Base-by-base conservation (phyloP, 1,140 invertebrate species). In the Danaus plexippus region DNA sequence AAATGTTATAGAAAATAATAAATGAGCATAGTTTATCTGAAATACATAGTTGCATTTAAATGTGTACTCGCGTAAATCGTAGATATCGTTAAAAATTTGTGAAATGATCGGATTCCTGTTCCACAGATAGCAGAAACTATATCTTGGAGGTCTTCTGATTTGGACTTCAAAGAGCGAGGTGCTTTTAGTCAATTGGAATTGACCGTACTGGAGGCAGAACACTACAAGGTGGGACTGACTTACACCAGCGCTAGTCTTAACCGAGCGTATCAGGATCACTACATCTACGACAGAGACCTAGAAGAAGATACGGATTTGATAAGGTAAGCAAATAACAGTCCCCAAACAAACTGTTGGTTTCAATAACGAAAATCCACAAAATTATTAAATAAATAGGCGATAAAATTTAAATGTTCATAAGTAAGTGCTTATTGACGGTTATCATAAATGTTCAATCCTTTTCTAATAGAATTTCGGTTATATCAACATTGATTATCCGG, bases 81-180 rank as follows among this genome's bases (percentile, higher is more conserved):
- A 32, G 22, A 6, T 32, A 32, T 32, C 22, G 7, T 32, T 32
- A 3, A 1, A 32, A 32, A 32, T 32, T 2, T 32, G 22, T 32
- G 1, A 32, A 32, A 32, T 32, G 7, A 32, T 32, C 22, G 1
- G 13, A 22, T 54, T 1, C 50, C n/a, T 57, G 13, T 13, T 9
- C 6, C 41, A 54, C 68, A 85, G 82, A 81, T 85, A 66, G 82
- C 77, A 40, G 80, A 85, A 63, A 74, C 77, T 0, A 57, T 81
- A 1, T 73, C 82, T 1, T 77, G 69, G 68, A 60, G 62, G 11
- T 57, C 71, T 11, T 63, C 74, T 18, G 79, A 82, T 7, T 54
- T 72, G 52, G 82, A 84, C 58, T 84, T 84, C 67, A 82, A 78
- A 22, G 82, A 86, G 62, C 75, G 77, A 8, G 72, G 72, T 1